Base-by-base conservation (phyloP, 2,113 vertebrate genomes). In the Pollachius pollachius region DNA sequence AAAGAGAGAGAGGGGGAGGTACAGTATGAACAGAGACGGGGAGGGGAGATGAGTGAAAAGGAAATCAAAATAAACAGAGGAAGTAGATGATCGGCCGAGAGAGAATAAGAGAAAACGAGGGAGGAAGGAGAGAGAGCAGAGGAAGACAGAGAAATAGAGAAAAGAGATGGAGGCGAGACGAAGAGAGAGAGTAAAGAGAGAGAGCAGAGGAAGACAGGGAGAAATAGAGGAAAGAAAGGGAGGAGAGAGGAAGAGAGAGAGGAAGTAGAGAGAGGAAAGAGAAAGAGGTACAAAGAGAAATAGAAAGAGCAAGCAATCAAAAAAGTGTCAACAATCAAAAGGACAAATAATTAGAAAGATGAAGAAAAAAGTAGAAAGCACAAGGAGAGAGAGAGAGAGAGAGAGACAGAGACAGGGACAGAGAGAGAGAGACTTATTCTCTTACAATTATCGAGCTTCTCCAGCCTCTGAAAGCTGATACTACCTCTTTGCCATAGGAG, bases 51-150 rank as follows among this genome's bases (percentile, higher is more conserved):
- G 54, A 58, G 21, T 4, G 16, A 30, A 18, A 57, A 23, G 30
- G 52, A 27, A 41, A 30, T 8, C 17, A 56, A 16, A 56, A 56
- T 16, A 56, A 52, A 52, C 6, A 52, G 6, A 52, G 12, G 17
- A 3, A 13, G 12, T 3, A 15, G 64, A 54, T n/a, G n/a, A 6
- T 15, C 12, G 64, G 17, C 17, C 6, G n/a, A 72, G 84, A 79
- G 74, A 85, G 85, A 79, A 64, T 41, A 75, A 79, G 75, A 67
- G 77, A 81, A 74, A 69, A 65, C 72, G 62, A 34, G 68, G 75
- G 75, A 84, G 70, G 80, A 67, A 62, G 78, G 77, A 64, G 19
- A 2, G n/a, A 18, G n/a, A 17, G 52, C 21, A 23, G 27, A 17
- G 7, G 63, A 17, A 37, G 18, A 5, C n/a, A 52, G 48, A 12